These are phyloP conservation scores for Thumatha senex DNA, from an alignment of 2,888 invertebrate species.

Conservation along the genomic window DNA sequence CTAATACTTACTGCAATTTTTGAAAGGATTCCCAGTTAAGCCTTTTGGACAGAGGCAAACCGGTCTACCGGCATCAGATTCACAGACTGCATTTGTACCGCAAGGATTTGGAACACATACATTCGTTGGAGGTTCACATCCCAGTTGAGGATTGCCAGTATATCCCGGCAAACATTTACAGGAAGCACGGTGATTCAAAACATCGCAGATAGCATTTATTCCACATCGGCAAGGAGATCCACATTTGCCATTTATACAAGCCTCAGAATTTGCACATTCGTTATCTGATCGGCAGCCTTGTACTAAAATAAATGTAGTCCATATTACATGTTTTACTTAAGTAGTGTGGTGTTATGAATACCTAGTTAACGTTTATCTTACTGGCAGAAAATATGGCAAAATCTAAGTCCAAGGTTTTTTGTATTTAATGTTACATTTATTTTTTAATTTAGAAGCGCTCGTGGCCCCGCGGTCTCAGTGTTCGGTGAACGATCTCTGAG, in stretches of 20 bases:
- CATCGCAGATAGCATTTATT: constrained; percentile 91
- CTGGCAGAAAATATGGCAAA: too few relatives aligned
- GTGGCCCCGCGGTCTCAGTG: too few relatives aligned
- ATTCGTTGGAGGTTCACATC: constrained; percentile 89
- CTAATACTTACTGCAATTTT: constrained; percentile 91
- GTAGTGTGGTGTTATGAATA: too few relatives aligned
- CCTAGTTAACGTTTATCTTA: too few relatives aligned
- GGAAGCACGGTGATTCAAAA: constrained; percentile 89
- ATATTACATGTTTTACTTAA: neutral
- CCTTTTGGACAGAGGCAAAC: constrained; percentile 96
- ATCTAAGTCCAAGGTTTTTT: too few relatives aligned
- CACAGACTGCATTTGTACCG: constrained; percentile 92
- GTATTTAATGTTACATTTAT: too few relatives aligned
- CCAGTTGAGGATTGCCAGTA: constrained; percentile 88
- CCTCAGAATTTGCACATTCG: constrained; percentile 89
- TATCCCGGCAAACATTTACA: constrained; percentile 94
- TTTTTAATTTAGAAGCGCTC: too few relatives aligned
- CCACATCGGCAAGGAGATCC: constrained; percentile 91
- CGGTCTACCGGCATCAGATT: constrained; percentile 92
- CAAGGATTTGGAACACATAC: constrained; percentile 94
- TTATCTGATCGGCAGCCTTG: constrained; percentile 88
- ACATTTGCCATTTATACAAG: constrained; percentile 90
- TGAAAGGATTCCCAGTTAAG: constrained; percentile 95
- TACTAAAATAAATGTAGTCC: constrained; percentile 56
- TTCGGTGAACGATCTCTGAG: too few relatives aligned